These are phyloP conservation scores for Catajapyx aquilonaris DNA, from an alignment of 1,140 invertebrate genomes.

Conservation along the genomic window DNA sequence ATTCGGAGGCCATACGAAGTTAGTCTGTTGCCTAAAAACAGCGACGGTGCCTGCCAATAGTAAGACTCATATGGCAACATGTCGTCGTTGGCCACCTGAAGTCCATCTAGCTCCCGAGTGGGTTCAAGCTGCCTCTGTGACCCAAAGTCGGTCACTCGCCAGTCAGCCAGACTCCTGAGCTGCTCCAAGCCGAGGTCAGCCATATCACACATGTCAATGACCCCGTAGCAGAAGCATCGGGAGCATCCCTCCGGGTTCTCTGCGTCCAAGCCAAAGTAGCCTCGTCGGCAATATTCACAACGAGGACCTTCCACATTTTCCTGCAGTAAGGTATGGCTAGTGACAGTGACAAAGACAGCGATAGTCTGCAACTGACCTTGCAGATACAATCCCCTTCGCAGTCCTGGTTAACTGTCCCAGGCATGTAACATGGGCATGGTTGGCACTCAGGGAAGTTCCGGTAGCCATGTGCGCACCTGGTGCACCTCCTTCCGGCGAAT, in stretches of 20 bases:
- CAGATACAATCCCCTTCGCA: conserved; percentile 68
- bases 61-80: conserved; percentile 46
- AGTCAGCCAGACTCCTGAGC: conserved; percentile 9
- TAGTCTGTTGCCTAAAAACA: conserved; percentile 48
- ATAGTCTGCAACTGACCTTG: conserved; percentile 35
- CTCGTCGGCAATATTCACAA: conserved; percentile 62
- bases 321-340: conserved; percentile 12
- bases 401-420: conserved; percentile 40
- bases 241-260: conserved; percentile 63
- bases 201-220: conserved; percentile 42
- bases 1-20: conserved; percentile 69
- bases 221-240: conserved; percentile 79
- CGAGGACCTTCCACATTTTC: conserved; percentile 50
- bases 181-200: conserved; percentile 28
- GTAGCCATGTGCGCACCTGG: conserved; percentile 61
- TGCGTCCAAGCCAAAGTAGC: conserved; percentile 57
- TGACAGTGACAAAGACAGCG: not conserved
- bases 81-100: conserved; percentile 30
- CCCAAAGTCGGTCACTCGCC: conserved; percentile 15
- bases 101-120: conserved; percentile 14
- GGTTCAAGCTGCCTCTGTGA: conserved; percentile 13
- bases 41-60: conserved; percentile 69
- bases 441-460: conserved; percentile 57
- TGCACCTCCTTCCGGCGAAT: conserved; percentile 60
- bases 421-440: conserved; percentile 55